Evolutionary conservation across 2,797 vertebrate species (phyloP).

Genomic region (Crocidura indochinensis): DNA sequence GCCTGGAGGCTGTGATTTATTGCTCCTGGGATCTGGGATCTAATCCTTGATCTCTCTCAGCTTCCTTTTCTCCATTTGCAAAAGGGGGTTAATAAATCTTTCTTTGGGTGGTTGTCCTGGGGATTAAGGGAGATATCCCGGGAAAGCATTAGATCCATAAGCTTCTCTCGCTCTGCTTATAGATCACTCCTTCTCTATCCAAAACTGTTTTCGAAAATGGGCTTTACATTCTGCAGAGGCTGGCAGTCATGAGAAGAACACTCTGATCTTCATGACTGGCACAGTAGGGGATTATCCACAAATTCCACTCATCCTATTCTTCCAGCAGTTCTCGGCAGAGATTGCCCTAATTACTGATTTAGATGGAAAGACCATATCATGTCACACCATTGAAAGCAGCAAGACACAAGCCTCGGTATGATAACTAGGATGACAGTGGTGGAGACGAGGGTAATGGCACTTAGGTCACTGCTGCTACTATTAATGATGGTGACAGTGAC

Average conservation of each 20-base stretch:
- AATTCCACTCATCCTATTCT: not conserved
- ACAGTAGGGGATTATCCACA: too few relatives aligned
- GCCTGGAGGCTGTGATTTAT: not conserved
- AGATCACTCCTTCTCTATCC: not conserved
- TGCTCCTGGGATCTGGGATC: not conserved
- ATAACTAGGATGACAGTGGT: too few relatives aligned
- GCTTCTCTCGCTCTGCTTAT: not conserved
- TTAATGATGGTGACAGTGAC: too few relatives aligned
- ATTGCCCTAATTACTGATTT: too few relatives aligned
- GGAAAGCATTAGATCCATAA: not conserved
- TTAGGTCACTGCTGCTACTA: too few relatives aligned
- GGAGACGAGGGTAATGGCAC: too few relatives aligned
- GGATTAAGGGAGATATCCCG: not conserved
- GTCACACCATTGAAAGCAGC: too few relatives aligned
- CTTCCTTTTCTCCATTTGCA: constrained; percentile 24
- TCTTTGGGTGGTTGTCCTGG: not conserved
- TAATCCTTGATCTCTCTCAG: not conserved
- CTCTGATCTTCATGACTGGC: too few relatives aligned
- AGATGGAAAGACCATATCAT: too few relatives aligned
- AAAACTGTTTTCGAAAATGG: not conserved
- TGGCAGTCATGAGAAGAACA: not conserved
- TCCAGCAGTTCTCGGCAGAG: not conserved
- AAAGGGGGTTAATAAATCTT: not conserved
- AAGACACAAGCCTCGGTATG: too few relatives aligned
- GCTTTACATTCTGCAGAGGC: not conserved